Conservation (phyloP, 30 jellyfish, hydroid and myxozoan species). For the Chironex yamaguchii region DNA sequence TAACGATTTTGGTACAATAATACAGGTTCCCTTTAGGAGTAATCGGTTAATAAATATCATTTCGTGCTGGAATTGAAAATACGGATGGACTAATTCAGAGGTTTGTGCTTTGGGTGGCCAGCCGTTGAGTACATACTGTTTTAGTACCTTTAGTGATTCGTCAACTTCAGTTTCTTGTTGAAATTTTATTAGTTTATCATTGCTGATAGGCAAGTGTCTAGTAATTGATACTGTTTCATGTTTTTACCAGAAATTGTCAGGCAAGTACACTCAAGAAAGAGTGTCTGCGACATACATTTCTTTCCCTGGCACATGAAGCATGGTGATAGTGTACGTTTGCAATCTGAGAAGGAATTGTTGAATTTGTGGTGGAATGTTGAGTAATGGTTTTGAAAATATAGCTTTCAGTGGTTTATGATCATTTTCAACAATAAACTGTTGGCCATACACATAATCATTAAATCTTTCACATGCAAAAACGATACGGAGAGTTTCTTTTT, state of each 20-base stretch:
- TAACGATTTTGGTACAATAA: conserved; percentile 24
- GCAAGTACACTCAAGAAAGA: conserved; percentile 32
- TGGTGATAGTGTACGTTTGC: conserved; percentile 34
- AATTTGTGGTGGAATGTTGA: conserved; percentile 20
- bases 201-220: conserved; percentile 5
- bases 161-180: conserved; percentile 21
- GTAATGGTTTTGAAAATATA: conserved; percentile 7
- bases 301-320: conserved; percentile 34
- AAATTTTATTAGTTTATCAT: conserved; percentile 6
- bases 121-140: neutral
- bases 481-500: conserved; percentile 46
- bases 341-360: conserved; percentile 56
- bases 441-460: conserved; percentile 58
- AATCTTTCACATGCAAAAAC: conserved; percentile 38
- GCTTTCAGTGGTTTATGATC: conserved; percentile 73
- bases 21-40: conserved; percentile 4
- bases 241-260: conserved; percentile 1
- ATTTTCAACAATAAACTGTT: conserved; percentile 23
- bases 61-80: neutral
- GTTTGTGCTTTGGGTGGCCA: conserved; percentile 23
- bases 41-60: conserved; percentile 9
- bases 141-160: neutral
- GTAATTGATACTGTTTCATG: conserved; percentile 24
- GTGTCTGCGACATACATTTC: conserved; percentile 55
- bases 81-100: no score